These are phyloP conservation scores for Aix galericulata DNA, from an alignment of 2,113 vertebrate genomes.

Conservation along the genomic window DNA sequence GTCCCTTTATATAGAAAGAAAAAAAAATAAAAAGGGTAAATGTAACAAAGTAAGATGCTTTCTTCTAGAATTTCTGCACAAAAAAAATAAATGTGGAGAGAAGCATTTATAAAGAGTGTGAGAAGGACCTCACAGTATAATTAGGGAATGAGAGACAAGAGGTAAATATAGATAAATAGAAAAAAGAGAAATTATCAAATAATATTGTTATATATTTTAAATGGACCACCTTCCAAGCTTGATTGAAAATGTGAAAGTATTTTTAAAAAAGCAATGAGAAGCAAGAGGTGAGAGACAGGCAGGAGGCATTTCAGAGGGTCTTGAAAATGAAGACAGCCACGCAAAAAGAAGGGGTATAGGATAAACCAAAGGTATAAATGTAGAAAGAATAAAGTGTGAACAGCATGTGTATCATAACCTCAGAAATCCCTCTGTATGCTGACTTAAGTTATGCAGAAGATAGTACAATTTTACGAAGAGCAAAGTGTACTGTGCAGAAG, in stretches of 20 bases:
- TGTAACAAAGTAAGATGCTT: neutral
- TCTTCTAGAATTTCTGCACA: neutral
- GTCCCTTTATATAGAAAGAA: neutral
- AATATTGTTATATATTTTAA: neutral
- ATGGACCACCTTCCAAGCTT: neutral
- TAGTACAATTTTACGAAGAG: neutral
- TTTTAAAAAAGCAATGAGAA: neutral
- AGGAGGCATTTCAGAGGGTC: neutral
- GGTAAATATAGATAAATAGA: neutral
- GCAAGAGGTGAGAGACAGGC: neutral
- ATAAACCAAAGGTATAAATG: neutral
- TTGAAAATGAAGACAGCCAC: neutral
- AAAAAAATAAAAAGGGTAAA: neutral
- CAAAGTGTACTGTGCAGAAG: neutral
- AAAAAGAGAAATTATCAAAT: neutral
- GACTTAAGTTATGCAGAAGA: neutral
- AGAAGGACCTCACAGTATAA: neutral
- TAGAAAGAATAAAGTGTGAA: neutral
- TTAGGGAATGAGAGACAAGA: neutral
- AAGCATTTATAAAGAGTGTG: neutral
- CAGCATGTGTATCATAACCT: neutral
- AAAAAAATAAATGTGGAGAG: neutral
- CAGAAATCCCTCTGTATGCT: neutral
- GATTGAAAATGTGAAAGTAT: neutral
- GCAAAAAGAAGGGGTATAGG: neutral